Conservation (phyloP, 2,888 invertebrate genomes). For the Yponomeuta sedellus region DNA sequence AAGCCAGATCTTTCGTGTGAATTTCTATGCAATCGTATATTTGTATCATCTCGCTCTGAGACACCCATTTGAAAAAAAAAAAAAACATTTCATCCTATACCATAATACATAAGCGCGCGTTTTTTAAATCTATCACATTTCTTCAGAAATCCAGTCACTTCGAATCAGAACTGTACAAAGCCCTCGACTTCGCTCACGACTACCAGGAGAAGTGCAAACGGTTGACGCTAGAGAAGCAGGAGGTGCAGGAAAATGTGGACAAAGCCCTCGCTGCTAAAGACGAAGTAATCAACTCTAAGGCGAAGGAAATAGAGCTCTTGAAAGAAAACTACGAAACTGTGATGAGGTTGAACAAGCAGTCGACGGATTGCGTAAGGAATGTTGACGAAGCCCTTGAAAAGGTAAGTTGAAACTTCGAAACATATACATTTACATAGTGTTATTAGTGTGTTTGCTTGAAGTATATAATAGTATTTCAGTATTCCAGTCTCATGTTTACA, state of each 20-base stretch:
- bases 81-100: too few relatives aligned
- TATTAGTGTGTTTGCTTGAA: too few relatives aligned
- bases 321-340: conserved; percentile 69
- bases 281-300: conserved; percentile 42
- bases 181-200: conserved; percentile 80
- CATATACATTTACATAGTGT: too few relatives aligned
- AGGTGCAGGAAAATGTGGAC: conserved; percentile 53
- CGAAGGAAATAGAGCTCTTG: conserved; percentile 56
- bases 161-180: conserved; percentile 84
- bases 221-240: conserved; percentile 67
- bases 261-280: conserved; percentile 38
- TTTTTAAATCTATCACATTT: not conserved
- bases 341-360: conserved; percentile 72
- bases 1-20: too few relatives aligned
- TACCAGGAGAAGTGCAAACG: conserved; percentile 80
- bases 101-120: too few relatives aligned
- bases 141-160: conserved; percentile 73
- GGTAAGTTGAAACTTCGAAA: conserved; percentile 43
- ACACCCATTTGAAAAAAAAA: too few relatives aligned
- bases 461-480: too few relatives aligned
- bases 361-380: conserved; percentile 77
- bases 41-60: too few relatives aligned
- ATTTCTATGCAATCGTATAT: too few relatives aligned
- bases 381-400: conserved; percentile 74
- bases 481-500: too few relatives aligned